phyloP scores from a whole-genome alignment of 2,113 vertebrate species.

The Colaptes auratus region DNA sequence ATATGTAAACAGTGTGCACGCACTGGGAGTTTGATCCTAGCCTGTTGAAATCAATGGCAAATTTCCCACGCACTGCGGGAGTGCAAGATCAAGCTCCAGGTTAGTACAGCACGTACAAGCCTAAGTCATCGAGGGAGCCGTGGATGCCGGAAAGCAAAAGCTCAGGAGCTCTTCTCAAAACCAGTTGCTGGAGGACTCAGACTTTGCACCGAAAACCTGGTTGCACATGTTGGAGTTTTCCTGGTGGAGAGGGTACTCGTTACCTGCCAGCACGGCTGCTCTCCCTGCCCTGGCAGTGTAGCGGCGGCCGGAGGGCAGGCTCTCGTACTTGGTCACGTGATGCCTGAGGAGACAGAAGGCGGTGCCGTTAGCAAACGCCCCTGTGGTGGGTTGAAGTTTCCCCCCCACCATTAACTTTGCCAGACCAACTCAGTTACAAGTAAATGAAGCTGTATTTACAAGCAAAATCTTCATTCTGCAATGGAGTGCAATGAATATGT shows the following conservation, averaged over 20 bases:
- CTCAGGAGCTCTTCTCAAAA: slow-evolving; percentile 65
- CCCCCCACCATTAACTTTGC: too few relatives aligned
- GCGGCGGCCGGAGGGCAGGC: slow-evolving; percentile 80
- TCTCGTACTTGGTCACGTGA: slow-evolving; percentile 85
- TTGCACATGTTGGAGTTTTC: slow-evolving; percentile 98
- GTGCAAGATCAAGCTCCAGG: slow-evolving; percentile 19
- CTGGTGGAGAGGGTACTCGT: slow-evolving; percentile 93
- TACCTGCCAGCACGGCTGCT: slow-evolving; percentile 78
- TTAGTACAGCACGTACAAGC: not conserved
- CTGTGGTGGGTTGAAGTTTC: too few relatives aligned
- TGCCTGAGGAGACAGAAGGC: slow-evolving; percentile 72
- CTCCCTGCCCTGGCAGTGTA: slow-evolving; percentile 75
- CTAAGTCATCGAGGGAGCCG: not conserved
- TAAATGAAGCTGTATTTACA: too few relatives aligned
- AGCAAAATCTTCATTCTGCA: too few relatives aligned
- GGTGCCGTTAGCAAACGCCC: not conserved
- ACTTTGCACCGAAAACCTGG: slow-evolving; percentile 77
- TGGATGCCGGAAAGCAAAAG: not conserved
- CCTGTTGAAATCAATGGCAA: slow-evolving; percentile 45
- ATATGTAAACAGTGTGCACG: slow-evolving; percentile 91
- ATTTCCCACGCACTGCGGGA: slow-evolving; percentile 22
- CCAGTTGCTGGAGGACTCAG: slow-evolving; percentile 70
- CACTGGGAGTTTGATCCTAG: slow-evolving; percentile 48
- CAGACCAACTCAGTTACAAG: too few relatives aligned
- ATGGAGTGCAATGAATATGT: too few relatives aligned